phyloP scores from a whole-genome alignment of 2,888 invertebrate species.

The Drosophila testacea region DNA sequence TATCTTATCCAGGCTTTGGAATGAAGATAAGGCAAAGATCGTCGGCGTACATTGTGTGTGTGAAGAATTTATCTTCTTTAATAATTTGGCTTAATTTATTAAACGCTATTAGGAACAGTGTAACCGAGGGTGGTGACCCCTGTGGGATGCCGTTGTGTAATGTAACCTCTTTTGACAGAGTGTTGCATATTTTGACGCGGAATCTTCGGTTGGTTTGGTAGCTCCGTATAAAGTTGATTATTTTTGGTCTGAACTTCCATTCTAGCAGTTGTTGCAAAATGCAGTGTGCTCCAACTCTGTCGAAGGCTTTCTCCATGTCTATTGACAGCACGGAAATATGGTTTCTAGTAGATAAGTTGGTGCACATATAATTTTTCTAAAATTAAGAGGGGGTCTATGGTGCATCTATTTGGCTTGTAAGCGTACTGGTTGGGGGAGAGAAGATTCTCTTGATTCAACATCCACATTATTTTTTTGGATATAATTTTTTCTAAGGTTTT shows the following conservation, averaged over 20 bases:
- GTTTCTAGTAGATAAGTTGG: slow-evolving; percentile 8
- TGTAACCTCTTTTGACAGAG: background rate
- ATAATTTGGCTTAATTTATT: too few relatives aligned
- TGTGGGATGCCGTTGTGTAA: slow-evolving; percentile 14
- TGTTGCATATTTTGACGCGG: slow-evolving; percentile 10
- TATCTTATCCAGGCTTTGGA: slow-evolving; percentile 10
- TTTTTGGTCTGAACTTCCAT: slow-evolving; percentile 20
- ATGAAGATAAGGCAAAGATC: slow-evolving; percentile 6
- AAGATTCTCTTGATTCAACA: slow-evolving; percentile 10
- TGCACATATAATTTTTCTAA: slow-evolving; percentile 18
- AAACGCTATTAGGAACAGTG: slow-evolving; percentile 4
- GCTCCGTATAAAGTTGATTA: slow-evolving; percentile 7
- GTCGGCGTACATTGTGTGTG: too few relatives aligned
- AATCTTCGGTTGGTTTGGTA: slow-evolving; percentile 5
- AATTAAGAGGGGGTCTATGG: slow-evolving; percentile 15
- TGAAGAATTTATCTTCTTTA: too few relatives aligned
- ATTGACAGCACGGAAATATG: slow-evolving; percentile 19
- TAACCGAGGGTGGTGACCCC: slow-evolving; percentile 7
- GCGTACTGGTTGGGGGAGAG: slow-evolving; percentile 10
- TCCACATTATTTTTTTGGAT: slow-evolving; percentile 22
- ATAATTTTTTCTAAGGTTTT: slow-evolving; percentile 25
- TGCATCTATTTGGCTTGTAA: slow-evolving; percentile 10
- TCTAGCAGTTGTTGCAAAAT: slow-evolving; percentile 12
- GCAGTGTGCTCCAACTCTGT: slow-evolving; percentile 13
- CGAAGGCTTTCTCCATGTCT: slow-evolving; percentile 22